Percentiles rank a stretch among this genome's conserved stretches.
Conservation (phyloP, 2,797 vertebrate genomes). For the Ateles fusciceps region DNA sequence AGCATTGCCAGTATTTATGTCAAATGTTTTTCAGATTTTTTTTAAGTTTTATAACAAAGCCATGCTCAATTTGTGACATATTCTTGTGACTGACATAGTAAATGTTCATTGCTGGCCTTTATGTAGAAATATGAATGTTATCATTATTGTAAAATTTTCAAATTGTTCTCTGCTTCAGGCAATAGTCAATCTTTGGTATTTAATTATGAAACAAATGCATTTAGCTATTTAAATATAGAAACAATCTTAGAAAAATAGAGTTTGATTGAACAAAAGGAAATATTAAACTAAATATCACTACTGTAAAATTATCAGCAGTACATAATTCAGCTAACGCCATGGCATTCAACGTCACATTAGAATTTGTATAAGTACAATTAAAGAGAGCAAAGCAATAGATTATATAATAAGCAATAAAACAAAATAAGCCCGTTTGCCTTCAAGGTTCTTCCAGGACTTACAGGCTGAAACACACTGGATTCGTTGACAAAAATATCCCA, state of each 20-base stretch:
- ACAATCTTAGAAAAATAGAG: constrained; percentile 8
- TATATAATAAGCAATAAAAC: neutral
- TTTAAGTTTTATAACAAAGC: neutral
- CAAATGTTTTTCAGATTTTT: neutral
- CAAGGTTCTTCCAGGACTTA: constrained; percentile 38
- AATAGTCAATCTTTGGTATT: neutral
- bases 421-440: constrained; percentile 48
- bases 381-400: neutral
- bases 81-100: neutral
- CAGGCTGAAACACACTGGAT: neutral
- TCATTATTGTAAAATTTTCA: neutral
- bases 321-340: neutral
- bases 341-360: constrained; percentile 27
- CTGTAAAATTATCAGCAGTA: neutral
- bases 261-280: constrained; percentile 31
- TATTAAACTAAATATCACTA: constrained; percentile 12
- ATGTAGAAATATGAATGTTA: neutral
- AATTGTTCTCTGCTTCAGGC: neutral
- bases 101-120: neutral
- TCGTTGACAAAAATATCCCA: neutral
- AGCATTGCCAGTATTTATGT: constrained; percentile 7
- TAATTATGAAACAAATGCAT: constrained; percentile 38
- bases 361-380: constrained; percentile 38
- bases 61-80: neutral
- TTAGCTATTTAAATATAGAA: constrained; percentile 9